These are phyloP conservation scores for Mohoua ochrocephala DNA, from an alignment of 2,113 vertebrate species.

Conservation along the genomic window DNA sequence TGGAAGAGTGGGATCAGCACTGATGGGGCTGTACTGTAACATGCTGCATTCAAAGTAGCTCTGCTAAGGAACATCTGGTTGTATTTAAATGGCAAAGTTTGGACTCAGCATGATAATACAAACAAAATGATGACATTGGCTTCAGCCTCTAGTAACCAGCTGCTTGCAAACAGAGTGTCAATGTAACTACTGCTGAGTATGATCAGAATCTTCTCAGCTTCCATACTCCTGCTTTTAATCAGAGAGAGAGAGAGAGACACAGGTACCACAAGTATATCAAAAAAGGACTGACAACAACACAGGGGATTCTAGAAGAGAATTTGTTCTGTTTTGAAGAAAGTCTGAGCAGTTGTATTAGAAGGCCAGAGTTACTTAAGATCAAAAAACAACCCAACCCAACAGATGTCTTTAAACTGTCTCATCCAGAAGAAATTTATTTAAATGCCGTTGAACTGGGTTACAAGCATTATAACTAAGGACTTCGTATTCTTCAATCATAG, in stretches of 20 bases:
- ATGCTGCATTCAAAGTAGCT: neutral
- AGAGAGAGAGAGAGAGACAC: neutral
- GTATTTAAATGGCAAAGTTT: neutral
- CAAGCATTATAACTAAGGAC: neutral
- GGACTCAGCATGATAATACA: neutral
- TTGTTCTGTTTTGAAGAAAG: neutral
- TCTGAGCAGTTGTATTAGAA: neutral
- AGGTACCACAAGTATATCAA: neutral
- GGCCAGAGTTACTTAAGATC: neutral
- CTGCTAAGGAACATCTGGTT: conserved; percentile 5
- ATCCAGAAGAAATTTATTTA: neutral
- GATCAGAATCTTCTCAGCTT: neutral
- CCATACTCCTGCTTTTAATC: neutral
- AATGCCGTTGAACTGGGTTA: neutral
- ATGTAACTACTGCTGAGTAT: neutral
- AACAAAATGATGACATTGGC: conserved; percentile 9
- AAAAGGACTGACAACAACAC: neutral
- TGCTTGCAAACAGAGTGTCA: neutral
- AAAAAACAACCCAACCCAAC: neutral
- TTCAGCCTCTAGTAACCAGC: neutral
- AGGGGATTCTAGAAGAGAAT: neutral
- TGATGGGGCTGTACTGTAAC: neutral
- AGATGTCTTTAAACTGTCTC: neutral
- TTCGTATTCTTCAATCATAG: neutral
- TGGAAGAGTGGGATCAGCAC: neutral